Percentiles rank a stretch among this genome's conserved stretches.
These are phyloP conservation scores for Apis laboriosa DNA, from an alignment of 1,140 invertebrate species.

Conservation along the genomic window DNA sequence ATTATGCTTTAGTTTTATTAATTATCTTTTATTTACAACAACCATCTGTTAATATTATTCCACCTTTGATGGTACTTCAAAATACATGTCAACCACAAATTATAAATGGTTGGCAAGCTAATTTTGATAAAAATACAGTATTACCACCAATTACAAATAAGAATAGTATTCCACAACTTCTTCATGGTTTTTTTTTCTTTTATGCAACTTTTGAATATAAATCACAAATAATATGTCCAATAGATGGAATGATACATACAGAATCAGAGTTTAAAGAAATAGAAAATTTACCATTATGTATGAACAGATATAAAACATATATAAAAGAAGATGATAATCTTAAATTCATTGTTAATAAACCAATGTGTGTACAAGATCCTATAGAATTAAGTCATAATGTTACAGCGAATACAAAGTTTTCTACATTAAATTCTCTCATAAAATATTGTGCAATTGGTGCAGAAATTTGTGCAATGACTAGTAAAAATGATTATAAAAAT, in stretches of 20 bases:
- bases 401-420: slow-evolving; percentile 67
- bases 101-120: slow-evolving; percentile 80
- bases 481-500: slow-evolving; percentile 53
- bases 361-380: slow-evolving; percentile 84
- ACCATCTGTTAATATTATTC: slow-evolving; percentile 75
- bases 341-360: slow-evolving; percentile 67
- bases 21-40: slow-evolving; percentile 86
- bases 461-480: slow-evolving; percentile 54
- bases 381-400: slow-evolving; percentile 83
- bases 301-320: slow-evolving; percentile 78
- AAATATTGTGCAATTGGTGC: slow-evolving; percentile 58
- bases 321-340: slow-evolving; percentile 66
- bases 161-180: slow-evolving; percentile 76
- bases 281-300: slow-evolving; percentile 73
- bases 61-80: slow-evolving; percentile 77
- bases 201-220: slow-evolving; percentile 81
- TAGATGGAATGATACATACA: slow-evolving; percentile 78
- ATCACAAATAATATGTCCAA: slow-evolving; percentile 80
- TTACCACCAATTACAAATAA: slow-evolving; percentile 51
- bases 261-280: slow-evolving; percentile 76
- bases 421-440: slow-evolving; percentile 59
- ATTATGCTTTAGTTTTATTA: slow-evolving; percentile 84
- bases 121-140: slow-evolving; percentile 70
- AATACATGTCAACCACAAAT: slow-evolving; percentile 57
- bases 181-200: slow-evolving; percentile 84